Conservation (phyloP, 2,888 invertebrate species). For the Lepidonotus clava region DNA sequence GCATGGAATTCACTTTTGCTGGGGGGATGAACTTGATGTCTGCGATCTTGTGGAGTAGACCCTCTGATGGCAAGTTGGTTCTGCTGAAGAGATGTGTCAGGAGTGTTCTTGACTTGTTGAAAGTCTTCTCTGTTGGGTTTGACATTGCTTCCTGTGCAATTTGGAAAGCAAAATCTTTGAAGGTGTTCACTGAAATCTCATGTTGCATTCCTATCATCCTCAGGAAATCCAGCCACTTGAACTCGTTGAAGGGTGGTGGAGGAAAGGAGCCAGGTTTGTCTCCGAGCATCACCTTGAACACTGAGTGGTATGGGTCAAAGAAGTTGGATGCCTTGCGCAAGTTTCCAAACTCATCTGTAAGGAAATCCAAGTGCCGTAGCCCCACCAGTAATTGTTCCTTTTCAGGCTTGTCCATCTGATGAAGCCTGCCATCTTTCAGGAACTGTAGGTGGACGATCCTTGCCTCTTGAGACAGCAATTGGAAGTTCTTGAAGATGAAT, state of each 20-base stretch:
- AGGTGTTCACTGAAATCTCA: slow-evolving; percentile 61
- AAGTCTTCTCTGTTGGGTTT: slow-evolving; percentile 59
- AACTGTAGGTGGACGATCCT: slow-evolving; percentile 64
- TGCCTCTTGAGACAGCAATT: slow-evolving; percentile 59
- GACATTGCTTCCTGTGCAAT: slow-evolving; percentile 62
- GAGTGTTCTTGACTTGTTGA: slow-evolving; percentile 64
- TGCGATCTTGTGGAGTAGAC: slow-evolving; percentile 59
- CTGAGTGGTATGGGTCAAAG: slow-evolving; percentile 65
- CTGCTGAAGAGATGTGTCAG: slow-evolving; percentile 65
- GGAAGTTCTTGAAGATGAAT: slow-evolving; percentile 66
- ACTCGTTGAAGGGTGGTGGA: slow-evolving; percentile 65
- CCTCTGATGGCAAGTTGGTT: slow-evolving; percentile 57
- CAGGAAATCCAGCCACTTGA: slow-evolving; percentile 67
- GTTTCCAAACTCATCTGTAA: slow-evolving; percentile 60
- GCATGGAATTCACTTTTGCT: slow-evolving; percentile 60
- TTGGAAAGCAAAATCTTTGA: slow-evolving; percentile 64
- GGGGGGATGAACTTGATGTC: slow-evolving; percentile 66
- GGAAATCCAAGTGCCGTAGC: slow-evolving; percentile 62
- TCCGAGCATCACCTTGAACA: slow-evolving; percentile 65
- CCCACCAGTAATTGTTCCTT: slow-evolving; percentile 57
- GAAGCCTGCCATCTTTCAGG: slow-evolving; percentile 63
- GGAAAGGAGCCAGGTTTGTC: slow-evolving; percentile 61
- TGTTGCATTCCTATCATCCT: slow-evolving; percentile 62
- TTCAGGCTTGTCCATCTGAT: slow-evolving; percentile 61
- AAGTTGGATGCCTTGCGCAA: slow-evolving; percentile 57